Percentiles rank a stretch among this genome's conserved stretches.
Conservation (phyloP, 2,797 vertebrate species). For the Trichosurus vulpecula region DNA sequence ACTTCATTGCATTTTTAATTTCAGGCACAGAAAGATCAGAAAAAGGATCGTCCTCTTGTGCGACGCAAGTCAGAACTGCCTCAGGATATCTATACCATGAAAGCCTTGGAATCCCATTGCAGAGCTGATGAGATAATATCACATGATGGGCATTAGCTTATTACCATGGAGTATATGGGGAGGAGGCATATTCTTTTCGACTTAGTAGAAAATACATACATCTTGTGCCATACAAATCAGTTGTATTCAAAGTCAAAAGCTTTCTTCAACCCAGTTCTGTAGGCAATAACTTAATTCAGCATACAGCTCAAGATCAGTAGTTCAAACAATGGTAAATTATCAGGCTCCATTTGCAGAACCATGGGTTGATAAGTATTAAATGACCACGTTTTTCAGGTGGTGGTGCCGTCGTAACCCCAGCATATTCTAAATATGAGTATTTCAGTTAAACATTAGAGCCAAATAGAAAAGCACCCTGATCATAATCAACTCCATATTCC, state of each 20-base stretch:
- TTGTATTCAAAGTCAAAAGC: constrained; percentile 86
- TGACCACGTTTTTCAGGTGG: constrained; percentile 63
- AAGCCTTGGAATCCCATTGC: constrained; percentile 98
- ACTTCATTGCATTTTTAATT: constrained; percentile 69
- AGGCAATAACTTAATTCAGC: constrained; percentile 87
- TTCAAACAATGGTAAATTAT: constrained; percentile 94
- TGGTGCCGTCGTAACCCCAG: constrained; percentile 63
- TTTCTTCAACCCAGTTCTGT: constrained; percentile 86
- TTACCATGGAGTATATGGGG: constrained; percentile 78
- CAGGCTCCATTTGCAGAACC: constrained; percentile 75
- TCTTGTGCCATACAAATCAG: constrained; percentile 93
- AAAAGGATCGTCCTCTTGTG: constrained; percentile 93
- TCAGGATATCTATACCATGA: constrained; percentile 99
- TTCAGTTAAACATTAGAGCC: constrained; percentile 53
- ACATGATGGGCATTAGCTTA: constrained; percentile 94
- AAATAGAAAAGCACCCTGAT: constrained; percentile 70
- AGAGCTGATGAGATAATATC: constrained; percentile 94
- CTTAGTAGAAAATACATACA: constrained; percentile 87
- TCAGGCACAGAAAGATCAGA: constrained; percentile 93
- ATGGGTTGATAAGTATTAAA: constrained; percentile 70
- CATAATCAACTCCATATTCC: constrained; percentile 37
- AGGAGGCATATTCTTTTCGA: constrained; percentile 84
- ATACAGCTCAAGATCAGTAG: constrained; percentile 86
- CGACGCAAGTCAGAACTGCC: constrained; percentile 98
- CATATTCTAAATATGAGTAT: constrained; percentile 29